Conservation (phyloP, 2,797 vertebrate species). For the Taenioides sp. region DNA sequence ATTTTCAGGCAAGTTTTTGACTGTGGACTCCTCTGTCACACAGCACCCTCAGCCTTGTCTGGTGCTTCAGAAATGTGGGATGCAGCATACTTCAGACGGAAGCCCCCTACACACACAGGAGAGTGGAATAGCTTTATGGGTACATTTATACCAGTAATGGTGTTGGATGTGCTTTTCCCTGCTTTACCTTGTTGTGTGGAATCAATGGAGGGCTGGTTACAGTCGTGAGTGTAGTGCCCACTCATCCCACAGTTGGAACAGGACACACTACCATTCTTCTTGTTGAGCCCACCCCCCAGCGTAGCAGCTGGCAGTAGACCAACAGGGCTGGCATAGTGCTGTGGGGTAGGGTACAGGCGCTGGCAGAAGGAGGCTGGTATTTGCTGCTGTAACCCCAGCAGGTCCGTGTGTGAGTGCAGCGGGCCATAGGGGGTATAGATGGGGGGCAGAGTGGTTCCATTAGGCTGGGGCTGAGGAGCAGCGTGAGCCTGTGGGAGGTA, state of each 20-base stretch:
- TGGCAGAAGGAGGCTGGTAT: conserved; percentile 86
- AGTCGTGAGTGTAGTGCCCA: conserved; percentile 92
- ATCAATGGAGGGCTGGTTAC: conserved; percentile 92
- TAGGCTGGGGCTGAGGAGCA: conserved; percentile 90
- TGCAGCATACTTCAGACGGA: conserved; percentile 90
- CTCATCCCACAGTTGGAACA: conserved; percentile 93
- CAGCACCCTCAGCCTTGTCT: conserved; percentile 86
- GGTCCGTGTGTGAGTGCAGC: conserved; percentile 84
- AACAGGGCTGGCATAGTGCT: conserved; percentile 81
- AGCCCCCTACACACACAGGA: conserved; percentile 81
- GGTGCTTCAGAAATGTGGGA: conserved; percentile 88
- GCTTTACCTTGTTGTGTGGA: conserved; percentile 89
- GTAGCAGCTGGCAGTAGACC: conserved; percentile 81
- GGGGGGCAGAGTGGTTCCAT: conserved; percentile 80
- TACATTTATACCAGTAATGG: neutral
- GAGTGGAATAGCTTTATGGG: neutral
- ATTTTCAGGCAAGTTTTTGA: conserved; percentile 52
- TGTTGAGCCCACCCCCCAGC: conserved; percentile 82
- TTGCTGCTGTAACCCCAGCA: conserved; percentile 90
- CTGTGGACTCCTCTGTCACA: conserved; percentile 59
- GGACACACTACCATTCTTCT: conserved; percentile 90
- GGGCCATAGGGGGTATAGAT: conserved; percentile 87
- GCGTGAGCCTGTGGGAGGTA: conserved; percentile 90
- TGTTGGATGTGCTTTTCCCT: neutral
- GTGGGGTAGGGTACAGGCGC: conserved; percentile 77